Percentiles rank a stretch among this genome's conserved stretches.
Conservation (phyloP, 1,140 invertebrate species). For the Drosophila auraria region DNA sequence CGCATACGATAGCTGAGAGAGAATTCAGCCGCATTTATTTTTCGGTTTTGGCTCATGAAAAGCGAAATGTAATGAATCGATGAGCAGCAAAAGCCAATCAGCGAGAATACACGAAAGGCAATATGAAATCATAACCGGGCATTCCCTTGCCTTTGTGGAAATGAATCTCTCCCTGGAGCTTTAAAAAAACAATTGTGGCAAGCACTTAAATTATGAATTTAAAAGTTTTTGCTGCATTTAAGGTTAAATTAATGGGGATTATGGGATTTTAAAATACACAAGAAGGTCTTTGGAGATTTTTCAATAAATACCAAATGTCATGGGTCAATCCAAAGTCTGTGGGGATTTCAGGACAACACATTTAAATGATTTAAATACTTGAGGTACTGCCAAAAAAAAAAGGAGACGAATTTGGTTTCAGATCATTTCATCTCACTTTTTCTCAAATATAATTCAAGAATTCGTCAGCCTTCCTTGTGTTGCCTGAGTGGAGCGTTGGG, state of each 20-base stretch:
- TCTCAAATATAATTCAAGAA: too few species aligned
- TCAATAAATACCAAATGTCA: background rate
- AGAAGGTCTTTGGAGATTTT: background rate
- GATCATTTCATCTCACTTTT: too few species aligned
- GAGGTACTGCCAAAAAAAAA: too few species aligned
- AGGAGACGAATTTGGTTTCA: too few species aligned
- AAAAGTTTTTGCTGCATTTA: background rate
- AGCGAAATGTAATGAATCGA: constrained; percentile 53
- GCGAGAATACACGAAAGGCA: constrained; percentile 27
- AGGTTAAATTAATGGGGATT: constrained; percentile 3
- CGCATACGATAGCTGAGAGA: constrained; percentile 1
- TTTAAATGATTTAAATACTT: background rate
- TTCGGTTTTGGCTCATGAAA: constrained; percentile 25
- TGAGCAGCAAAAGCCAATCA: constrained; percentile 41
- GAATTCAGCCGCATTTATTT: constrained; percentile 33
- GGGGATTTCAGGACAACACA: background rate
- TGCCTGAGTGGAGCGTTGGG: too few species aligned
- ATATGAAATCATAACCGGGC: constrained; percentile 33
- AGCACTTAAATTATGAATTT: constrained; percentile 8
- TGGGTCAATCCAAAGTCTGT: background rate
- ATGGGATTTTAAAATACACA: background rate
- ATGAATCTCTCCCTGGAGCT: background rate
- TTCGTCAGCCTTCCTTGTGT: too few species aligned
- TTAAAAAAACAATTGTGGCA: constrained; percentile 29
- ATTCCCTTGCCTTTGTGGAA: background rate